Percentiles rank a stretch among this genome's conserved stretches.
phyloP scores from a whole-genome alignment of 2,888 invertebrate genomes.

The Brenthis hecate region DNA sequence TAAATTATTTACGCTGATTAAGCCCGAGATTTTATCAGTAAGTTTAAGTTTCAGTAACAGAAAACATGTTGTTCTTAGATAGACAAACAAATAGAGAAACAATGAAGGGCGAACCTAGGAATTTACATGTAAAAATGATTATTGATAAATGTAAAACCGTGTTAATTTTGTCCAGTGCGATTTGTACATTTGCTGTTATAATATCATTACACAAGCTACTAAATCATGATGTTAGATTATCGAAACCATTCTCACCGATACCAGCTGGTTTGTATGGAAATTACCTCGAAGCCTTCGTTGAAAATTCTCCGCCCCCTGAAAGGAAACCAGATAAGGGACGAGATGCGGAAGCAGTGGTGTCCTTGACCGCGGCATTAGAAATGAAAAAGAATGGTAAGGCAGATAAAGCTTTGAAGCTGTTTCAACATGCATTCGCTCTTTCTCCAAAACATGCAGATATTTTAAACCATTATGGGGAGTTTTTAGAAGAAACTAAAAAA shows the following conservation, averaged over 20 bases:
- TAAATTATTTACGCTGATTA: constrained; percentile 56
- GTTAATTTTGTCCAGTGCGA: constrained; percentile 69
- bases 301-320: constrained; percentile 49
- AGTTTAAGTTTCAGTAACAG: constrained; percentile 49
- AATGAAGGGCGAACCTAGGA: constrained; percentile 61
- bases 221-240: constrained; percentile 64
- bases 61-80: constrained; percentile 73
- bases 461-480: constrained; percentile 95
- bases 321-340: constrained; percentile 56
- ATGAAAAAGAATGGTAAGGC: constrained; percentile 91
- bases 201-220: constrained; percentile 69
- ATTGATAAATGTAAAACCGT: constrained; percentile 72
- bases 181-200: constrained; percentile 70
- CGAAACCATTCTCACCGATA: constrained; percentile 71
- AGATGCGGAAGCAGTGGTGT: constrained; percentile 89
- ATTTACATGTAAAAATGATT: constrained; percentile 67
- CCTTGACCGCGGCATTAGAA: constrained; percentile 91
- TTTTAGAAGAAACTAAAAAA: constrained; percentile 91
- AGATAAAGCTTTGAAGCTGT: constrained; percentile 92
- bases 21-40: constrained; percentile 53
- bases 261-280: constrained; percentile 71
- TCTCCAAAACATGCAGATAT: constrained; percentile 97
- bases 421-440: constrained; percentile 94
- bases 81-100: constrained; percentile 57
- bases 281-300: constrained; percentile 62